These are phyloP conservation scores for Rhopalosiphum padi DNA, from an alignment of 1,140 invertebrate species.

Conservation along the genomic window DNA sequence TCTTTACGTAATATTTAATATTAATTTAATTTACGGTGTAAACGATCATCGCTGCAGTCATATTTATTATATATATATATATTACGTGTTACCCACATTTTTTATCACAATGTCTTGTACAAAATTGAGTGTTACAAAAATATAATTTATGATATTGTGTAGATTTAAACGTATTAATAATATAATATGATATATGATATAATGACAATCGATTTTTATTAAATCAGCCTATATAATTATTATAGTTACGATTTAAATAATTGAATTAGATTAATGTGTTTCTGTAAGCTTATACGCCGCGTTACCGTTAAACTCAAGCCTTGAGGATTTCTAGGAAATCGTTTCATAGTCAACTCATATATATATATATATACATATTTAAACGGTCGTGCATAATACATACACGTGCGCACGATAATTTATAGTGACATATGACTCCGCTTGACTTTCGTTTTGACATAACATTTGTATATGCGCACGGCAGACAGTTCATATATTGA, in stretches of 20 bases:
- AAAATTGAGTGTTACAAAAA: neutral
- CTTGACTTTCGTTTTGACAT: slow-evolving; percentile 35
- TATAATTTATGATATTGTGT: neutral
- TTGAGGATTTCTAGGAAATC: neutral
- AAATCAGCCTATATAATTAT: neutral
- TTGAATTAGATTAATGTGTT: neutral
- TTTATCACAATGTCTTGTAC: neutral
- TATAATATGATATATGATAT: neutral
- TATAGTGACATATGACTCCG: slow-evolving; percentile 27
- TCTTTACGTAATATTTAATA: neutral
- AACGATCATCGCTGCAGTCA: neutral
- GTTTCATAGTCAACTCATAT: neutral
- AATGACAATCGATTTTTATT: neutral
- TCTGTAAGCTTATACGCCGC: neutral
- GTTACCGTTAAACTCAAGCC: neutral
- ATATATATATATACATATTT: neutral
- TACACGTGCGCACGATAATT: slow-evolving; percentile 15
- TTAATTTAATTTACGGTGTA: neutral
- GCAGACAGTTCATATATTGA: slow-evolving; percentile 10
- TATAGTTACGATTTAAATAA: neutral
- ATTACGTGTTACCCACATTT: neutral
- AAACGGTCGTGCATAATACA: neutral
- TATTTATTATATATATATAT: neutral
- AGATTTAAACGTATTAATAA: neutral
- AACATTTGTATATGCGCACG: neutral